Conservation (phyloP, 2,888 invertebrate genomes). For the Volucella zonaria region DNA sequence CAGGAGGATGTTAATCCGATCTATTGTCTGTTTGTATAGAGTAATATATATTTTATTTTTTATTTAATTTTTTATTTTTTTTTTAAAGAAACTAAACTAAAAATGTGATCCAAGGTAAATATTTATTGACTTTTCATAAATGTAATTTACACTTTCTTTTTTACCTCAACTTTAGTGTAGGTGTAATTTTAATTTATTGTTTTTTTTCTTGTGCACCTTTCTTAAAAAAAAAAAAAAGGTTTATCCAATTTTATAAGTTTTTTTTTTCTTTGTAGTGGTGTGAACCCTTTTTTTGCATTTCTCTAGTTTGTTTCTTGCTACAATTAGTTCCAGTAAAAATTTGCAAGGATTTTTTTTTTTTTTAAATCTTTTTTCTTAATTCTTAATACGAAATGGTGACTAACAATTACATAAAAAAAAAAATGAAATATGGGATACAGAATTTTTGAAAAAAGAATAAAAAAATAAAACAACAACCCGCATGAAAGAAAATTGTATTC, state of each 20-base stretch:
- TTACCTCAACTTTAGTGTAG: conserved; percentile 65
- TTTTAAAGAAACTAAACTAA: conserved; percentile 42
- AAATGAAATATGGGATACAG: conserved; percentile 69
- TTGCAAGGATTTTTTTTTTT: conserved; percentile 44
- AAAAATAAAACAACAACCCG: conserved; percentile 74
- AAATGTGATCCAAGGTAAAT: conserved; percentile 72
- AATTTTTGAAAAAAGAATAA: conserved; percentile 36
- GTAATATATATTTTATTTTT: conserved; percentile 31
- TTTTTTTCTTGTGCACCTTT: conserved; percentile 46
- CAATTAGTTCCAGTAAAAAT: conserved; percentile 60
- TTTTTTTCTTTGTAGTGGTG: conserved; percentile 67
- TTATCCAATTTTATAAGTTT: conserved; percentile 13
- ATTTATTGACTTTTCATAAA: conserved; percentile 62
- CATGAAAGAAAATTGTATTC: conserved; percentile 55
- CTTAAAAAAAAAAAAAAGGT: conserved; percentile 20
- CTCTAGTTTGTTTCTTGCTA: conserved; percentile 67
- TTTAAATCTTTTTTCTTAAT: conserved; percentile 10
- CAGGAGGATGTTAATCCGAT: conserved; percentile 65
- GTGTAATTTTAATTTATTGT: conserved; percentile 50
- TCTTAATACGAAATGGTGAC: conserved; percentile 61
- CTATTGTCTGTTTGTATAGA: conserved; percentile 66
- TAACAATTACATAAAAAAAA: conserved; percentile 71
- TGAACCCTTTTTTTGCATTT: conserved; percentile 70
- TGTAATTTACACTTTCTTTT: conserved; percentile 50
- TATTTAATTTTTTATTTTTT: too few relatives aligned